These are phyloP conservation scores for Conus canariensis DNA, from an alignment of 2,888 invertebrate species.

Conservation along the genomic window DNA sequence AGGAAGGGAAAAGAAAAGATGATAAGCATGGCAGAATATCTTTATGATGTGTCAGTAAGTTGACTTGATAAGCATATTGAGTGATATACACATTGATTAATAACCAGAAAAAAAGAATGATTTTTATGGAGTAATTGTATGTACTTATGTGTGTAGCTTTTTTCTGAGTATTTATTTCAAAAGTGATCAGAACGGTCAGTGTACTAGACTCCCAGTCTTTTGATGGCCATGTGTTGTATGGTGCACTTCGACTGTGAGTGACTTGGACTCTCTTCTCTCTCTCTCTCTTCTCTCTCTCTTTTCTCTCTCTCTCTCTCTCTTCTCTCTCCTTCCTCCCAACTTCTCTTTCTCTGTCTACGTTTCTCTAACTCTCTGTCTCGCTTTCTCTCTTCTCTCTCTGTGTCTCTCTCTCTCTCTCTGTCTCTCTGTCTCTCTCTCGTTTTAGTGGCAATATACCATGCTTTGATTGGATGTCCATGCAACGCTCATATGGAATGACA, in stretches of 20 bases:
- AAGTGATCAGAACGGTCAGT: constrained; percentile 11
- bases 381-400: background rate
- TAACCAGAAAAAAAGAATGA: constrained; percentile 32
- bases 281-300: background rate
- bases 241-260: constrained; percentile 27
- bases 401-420: constrained; percentile 18
- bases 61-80: constrained; percentile 27
- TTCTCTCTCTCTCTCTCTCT: background rate
- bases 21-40: constrained; percentile 9
- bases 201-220: background rate
- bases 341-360: background rate
- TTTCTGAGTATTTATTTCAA: constrained; percentile 36
- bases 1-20: background rate
- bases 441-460: constrained; percentile 36
- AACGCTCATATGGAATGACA: constrained; percentile 38
- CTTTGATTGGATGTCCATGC: constrained; percentile 38
- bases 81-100: constrained; percentile 38
- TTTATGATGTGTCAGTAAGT: constrained; percentile 27
- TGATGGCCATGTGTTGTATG: constrained; percentile 18
- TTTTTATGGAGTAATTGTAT: constrained; percentile 38
- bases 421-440: constrained; percentile 20
- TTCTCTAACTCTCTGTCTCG: background rate
- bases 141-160: constrained; percentile 39
- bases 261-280: background rate
- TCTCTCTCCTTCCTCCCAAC: background rate